Conservation (phyloP, 1,140 invertebrate genomes). For the Octopus sinensis region DNA sequence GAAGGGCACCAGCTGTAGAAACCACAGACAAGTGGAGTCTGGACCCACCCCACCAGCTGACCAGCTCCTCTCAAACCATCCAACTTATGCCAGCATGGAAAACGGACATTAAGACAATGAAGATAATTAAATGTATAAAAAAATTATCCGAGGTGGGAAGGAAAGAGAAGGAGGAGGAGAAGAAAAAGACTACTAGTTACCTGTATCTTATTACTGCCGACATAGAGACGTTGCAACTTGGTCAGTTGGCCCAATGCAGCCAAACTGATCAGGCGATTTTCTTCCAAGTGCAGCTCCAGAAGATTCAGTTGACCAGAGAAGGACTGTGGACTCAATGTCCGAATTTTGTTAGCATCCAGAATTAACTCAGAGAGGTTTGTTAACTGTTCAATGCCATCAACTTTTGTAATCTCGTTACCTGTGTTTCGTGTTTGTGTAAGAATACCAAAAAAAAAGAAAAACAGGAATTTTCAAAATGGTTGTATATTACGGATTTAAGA, state of each 20-base stretch:
- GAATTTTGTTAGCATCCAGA: conserved; percentile 57
- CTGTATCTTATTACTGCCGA: conserved; percentile 56
- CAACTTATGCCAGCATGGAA: too few relatives aligned
- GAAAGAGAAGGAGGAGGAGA: too few relatives aligned
- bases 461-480: background rate
- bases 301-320: conserved; percentile 54
- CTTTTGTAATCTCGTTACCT: conserved; percentile 56
- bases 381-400: conserved; percentile 54
- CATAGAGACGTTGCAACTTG: conserved; percentile 52
- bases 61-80: too few relatives aligned
- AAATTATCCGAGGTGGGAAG: too few relatives aligned
- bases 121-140: too few relatives aligned
- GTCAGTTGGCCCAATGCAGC: conserved; percentile 44
- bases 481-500: too few relatives aligned
- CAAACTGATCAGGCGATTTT: conserved; percentile 53
- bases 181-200: conserved; percentile 22
- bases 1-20: too few relatives aligned
- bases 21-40: too few relatives aligned
- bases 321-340: conserved; percentile 46
- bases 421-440: background rate
- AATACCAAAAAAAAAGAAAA: background rate
- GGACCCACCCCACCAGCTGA: too few relatives aligned
- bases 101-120: too few relatives aligned
- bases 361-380: conserved; percentile 55
- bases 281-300: conserved; percentile 56